Conservation (phyloP, 1,140 invertebrate species). For the Trichoplusia ni region DNA sequence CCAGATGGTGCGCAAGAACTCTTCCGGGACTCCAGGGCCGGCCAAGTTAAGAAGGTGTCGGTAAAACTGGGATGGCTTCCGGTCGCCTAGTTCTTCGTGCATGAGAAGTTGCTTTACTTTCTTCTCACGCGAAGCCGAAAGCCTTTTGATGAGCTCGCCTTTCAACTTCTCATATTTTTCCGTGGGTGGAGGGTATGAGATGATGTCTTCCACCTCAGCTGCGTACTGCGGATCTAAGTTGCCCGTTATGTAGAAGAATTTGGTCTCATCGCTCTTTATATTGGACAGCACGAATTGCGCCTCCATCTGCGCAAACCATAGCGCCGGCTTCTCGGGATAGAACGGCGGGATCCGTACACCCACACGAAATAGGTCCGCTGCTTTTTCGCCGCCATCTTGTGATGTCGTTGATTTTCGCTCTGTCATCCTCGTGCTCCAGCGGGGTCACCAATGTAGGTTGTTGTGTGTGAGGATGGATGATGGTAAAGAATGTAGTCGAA, state of each 20-base stretch:
- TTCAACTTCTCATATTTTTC: slow-evolving; percentile 27
- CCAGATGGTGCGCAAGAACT: slow-evolving; percentile 45
- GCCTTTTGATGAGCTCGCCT: slow-evolving; percentile 16
- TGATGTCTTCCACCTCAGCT: slow-evolving; percentile 1
- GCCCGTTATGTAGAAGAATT: neutral
- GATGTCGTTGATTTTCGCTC: too few relatives aligned
- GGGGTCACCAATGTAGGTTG: too few relatives aligned
- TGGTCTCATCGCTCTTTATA: neutral
- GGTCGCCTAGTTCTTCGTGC: slow-evolving; percentile 41
- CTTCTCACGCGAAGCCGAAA: slow-evolving; percentile 22
- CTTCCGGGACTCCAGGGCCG: slow-evolving; percentile 34
- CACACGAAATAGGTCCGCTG: neutral
- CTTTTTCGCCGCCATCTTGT: too few relatives aligned
- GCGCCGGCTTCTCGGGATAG: slow-evolving; percentile 22
- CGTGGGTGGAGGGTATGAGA: slow-evolving; percentile 2
- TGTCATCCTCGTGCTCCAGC: too few relatives aligned
- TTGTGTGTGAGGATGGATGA: too few relatives aligned
- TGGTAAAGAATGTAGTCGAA: too few relatives aligned
- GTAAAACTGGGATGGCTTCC: slow-evolving; percentile 50
- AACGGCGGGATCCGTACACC: slow-evolving; percentile 18
- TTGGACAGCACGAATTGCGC: neutral
- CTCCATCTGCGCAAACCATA: slow-evolving; percentile 46
- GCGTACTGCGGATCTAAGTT: neutral
- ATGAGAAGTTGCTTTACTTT: slow-evolving; percentile 41
- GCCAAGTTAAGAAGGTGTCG: slow-evolving; percentile 30